Conservation (phyloP, 1,140 invertebrate species). For the Drosophila nannoptera region DNA sequence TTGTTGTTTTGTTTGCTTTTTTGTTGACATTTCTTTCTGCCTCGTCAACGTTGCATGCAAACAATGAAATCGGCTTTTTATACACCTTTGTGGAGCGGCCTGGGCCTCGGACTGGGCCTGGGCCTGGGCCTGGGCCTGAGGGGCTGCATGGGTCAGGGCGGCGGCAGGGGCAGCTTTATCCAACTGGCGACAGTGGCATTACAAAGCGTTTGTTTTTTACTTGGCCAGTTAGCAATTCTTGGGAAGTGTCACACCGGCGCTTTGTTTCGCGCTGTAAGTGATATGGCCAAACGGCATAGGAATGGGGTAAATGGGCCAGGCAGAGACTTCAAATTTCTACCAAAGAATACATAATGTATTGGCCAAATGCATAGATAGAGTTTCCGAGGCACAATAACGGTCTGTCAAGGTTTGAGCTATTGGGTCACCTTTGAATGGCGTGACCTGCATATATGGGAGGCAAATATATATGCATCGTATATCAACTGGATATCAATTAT, state of each 20-base stretch:
- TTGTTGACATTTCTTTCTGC: slow-evolving; percentile 66
- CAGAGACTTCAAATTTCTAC: slow-evolving; percentile 1
- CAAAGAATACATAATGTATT: neutral
- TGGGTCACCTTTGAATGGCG: no score
- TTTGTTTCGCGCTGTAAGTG: slow-evolving; percentile 40
- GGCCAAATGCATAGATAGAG: neutral
- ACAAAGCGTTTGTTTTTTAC: slow-evolving; percentile 61
- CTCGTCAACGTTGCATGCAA: slow-evolving; percentile 69
- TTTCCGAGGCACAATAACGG: no score
- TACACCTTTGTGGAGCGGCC: slow-evolving; percentile 15
- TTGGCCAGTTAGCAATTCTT: slow-evolving; percentile 51
- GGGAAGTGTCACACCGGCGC: slow-evolving; percentile 51
- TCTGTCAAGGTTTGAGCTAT: neutral
- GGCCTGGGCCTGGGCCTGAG: slow-evolving; percentile 1
- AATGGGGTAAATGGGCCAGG: slow-evolving; percentile 10
- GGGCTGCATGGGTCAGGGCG: neutral
- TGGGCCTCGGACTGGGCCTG: neutral
- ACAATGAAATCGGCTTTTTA: slow-evolving; percentile 40
- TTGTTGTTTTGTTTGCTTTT: slow-evolving; percentile 1
- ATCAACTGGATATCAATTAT: no score
- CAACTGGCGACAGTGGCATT: slow-evolving; percentile 67
- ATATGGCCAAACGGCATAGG: slow-evolving; percentile 39
- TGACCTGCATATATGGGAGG: no score
- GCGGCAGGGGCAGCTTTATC: slow-evolving; percentile 11
- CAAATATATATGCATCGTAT: no score